phyloP scores from a whole-genome alignment of 2,888 invertebrate genomes.

The Dicycla oo region DNA sequence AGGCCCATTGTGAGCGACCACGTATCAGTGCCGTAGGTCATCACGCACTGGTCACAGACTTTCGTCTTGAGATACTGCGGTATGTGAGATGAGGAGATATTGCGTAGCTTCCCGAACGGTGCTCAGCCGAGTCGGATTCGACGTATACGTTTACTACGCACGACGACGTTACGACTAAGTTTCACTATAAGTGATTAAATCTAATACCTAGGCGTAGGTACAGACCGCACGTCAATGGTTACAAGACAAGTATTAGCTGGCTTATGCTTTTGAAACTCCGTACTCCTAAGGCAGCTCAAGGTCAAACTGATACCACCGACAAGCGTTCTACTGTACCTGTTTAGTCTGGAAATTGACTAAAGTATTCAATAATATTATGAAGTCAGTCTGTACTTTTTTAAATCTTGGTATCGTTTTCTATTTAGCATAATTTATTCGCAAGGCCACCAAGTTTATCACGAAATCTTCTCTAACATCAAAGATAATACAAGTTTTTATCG shows the following conservation, averaged over 20 bases:
- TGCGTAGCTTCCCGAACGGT: too few species aligned
- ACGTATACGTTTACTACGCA: too few species aligned
- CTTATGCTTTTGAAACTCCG: background rate
- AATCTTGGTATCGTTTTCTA: constrained; percentile 23
- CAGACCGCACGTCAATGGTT: background rate
- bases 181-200: too few species aligned
- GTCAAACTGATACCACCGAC: background rate
- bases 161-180: too few species aligned
- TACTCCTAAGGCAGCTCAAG: background rate
- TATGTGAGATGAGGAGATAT: too few species aligned
- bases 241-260: background rate
- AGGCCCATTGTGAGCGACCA: too few species aligned
- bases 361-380: background rate
- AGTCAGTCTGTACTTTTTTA: constrained; percentile 10
- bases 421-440: constrained; percentile 57
- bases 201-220: background rate
- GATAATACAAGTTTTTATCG: constrained; percentile 14
- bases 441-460: constrained; percentile 5
- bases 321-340: background rate
- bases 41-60: too few species aligned
- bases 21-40: too few species aligned
- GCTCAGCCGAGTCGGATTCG: too few species aligned
- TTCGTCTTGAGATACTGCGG: too few species aligned
- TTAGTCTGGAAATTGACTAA: background rate
- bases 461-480: constrained; percentile 9